A percentile compares a stretch with the other conserved stretches of the same genome.
Conservation (phyloP, 2,888 invertebrate species). For the Allygus modestus region DNA sequence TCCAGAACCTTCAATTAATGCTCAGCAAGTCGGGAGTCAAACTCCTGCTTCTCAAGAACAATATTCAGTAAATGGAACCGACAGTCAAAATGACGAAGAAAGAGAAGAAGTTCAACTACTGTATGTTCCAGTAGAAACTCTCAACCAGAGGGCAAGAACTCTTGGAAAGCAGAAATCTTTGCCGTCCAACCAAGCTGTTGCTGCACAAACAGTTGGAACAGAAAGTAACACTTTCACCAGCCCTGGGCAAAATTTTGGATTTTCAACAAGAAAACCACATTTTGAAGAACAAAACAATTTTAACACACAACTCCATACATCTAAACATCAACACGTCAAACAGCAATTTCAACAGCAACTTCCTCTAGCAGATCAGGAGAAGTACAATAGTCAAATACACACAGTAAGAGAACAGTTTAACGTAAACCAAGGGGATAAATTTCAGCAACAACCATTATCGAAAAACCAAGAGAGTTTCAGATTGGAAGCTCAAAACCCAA, state of each 20-base stretch:
- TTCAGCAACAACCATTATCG: neutral
- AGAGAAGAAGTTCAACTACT: constrained; percentile 86
- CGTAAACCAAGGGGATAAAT: constrained; percentile 19
- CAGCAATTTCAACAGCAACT: constrained; percentile 54
- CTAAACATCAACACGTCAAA: constrained; percentile 42
- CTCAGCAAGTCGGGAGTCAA: constrained; percentile 47
- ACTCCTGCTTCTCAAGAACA: constrained; percentile 5
- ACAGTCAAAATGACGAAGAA: constrained; percentile 71
- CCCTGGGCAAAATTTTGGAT: constrained; percentile 34
- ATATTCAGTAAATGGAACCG: neutral
- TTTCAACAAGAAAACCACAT: constrained; percentile 31
- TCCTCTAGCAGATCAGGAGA: constrained; percentile 70
- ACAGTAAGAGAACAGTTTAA: constrained; percentile 57
- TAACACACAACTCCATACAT: constrained; percentile 13
- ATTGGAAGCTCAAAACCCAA: constrained; percentile 10
- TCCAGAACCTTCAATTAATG: constrained; percentile 12
- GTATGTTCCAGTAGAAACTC: constrained; percentile 88
- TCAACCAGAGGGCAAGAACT: constrained; percentile 77
- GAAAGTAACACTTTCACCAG: constrained; percentile 40
- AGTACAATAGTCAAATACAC: constrained; percentile 71
- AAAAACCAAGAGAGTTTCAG: constrained; percentile 36
- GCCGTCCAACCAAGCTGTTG: neutral
- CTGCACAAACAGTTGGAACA: constrained; percentile 4
- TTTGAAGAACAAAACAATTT: constrained; percentile 44
- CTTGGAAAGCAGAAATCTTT: constrained; percentile 42